Evolutionary conservation across 2,888 invertebrate species (phyloP), one percentile per base, ranked within the genome.

Genomic region (Apotomis turbidana): DNA sequence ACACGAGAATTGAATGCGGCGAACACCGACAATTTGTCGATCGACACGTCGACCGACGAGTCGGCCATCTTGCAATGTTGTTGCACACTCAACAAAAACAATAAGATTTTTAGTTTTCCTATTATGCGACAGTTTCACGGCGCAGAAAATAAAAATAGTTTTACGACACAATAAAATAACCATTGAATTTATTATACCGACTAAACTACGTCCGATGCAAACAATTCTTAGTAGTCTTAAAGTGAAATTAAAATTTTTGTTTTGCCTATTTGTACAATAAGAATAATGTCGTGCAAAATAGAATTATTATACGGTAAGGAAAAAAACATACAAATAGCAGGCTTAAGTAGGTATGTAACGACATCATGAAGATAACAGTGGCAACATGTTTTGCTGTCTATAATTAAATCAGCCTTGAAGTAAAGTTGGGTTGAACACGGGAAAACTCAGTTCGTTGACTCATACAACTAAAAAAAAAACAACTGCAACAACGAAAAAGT

Each of bases 21-120:
- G 78, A 80, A 81, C 80, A 77, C 78, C 73, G 64, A 75, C 78
- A 80, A 80, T 81, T 68, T 82, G 81, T 78, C 74, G 74, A 76
- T 75, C 76, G 77, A 77, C 75, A 76, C 75, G 70, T 75, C 66
- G 68, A 68, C 58, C 61, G 36, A 36, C 15, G 0, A 41, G 68
- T 70, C 66, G 57, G 68, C 52, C 61, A 70, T 66, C 38, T 10
- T 49, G 9, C 9, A 49, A 49, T 49, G 2, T 9, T 9, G 9
- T 49, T 10, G 5, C 49, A 8, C 27, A 27, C 4, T 3, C 0
- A 6, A 6, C 4, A 41, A 41, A 41, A 5, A 41, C 41, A 41
- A 41, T 6, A 41, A 41, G 5, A 41, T 6, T 6, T 5, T 5
- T 6, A 5, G 5, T 41, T 41, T 41, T 41, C 4, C 6, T 41